Evolutionary conservation across 1,140 invertebrate genomes (phyloP), one percentile per base, ranked within the genome.

Genomic region (Drosophila saltans): DNA sequence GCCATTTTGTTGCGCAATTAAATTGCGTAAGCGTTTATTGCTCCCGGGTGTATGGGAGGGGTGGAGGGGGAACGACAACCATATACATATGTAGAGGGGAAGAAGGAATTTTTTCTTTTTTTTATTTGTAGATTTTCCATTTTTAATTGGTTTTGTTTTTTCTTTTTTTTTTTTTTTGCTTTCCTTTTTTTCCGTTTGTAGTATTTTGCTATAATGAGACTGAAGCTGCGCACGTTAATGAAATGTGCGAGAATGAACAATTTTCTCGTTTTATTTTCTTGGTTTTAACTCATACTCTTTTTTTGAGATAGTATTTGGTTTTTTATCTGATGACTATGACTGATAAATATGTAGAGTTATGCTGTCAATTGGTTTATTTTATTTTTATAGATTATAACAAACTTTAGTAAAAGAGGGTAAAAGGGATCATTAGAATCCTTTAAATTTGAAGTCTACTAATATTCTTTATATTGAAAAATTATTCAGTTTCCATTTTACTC

Each of bases 1-100:
- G 78, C 74, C 84, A 84, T 90, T 89, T 89, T 89, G 81, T 81
- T 52, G 78, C 59, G 78, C 84, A 89, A 90, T 89, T 89, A 84
- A 89, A 89, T 84, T 89, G 84, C 78, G 84, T 89, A 89, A 83
- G 74, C 84, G 81, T 81, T 84, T 89, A 89, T 89, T 78, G 84
- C 84, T 80, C 83, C 84, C 80, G 81, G 75, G 71, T 72, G 84
- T 78, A 65, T 58, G 72, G 61, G 66, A 4, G 28, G 28, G 2
- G 28, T 4, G 65, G 66, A 16, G 16, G 16, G 16, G 16, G 16
- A 9, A 69, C 36, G 33, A 3, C 33, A 5, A 36, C 33, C 33
- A 36, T 36, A 7, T 30, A 30, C 28, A 30, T 24, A n/a, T 21
- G 52, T 36, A 10, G 0, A 9, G 8, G 26, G 56, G 3, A 36